Evolutionary conservation across 2,888 invertebrate genomes (phyloP), one percentile per base, ranked within the genome.

Genomic region (Pseudeuparius sepicola): DNA sequence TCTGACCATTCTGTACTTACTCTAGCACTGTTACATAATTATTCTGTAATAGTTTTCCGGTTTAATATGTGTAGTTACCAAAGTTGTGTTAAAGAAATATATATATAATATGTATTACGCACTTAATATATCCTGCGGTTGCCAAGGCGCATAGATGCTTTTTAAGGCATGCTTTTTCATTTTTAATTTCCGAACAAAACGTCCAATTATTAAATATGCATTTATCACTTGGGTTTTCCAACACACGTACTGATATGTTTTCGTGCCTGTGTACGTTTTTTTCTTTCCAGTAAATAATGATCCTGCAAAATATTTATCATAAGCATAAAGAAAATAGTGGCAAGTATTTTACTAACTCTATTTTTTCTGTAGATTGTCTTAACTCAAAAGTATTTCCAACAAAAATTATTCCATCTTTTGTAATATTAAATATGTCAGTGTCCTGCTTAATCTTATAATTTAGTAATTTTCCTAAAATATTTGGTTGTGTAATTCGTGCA

Each of bases 341-440:
- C 13, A 18, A 11, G 11, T 3, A 24, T 17, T 32, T 31, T 29
- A 43, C 50, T 49, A 44, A 67, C 66, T 46, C 48, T 28, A 70
- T 55, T 24, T 54, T 59, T 42, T 67, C 57, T 1, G 61, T 47
- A 0, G 68, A 59, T 5, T 49, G 55, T 38, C 58, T 53, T 31
- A 75, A 51, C 2, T 61, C 57, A 2, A 58, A 50, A 4, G 61
- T 54, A 51, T 73, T 63, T 9, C 60, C 56, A 0, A 76, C 70
- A 51, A 66, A 75, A 14, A 76, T 49, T 42, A 76, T 75, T 4
- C 76, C 76, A 20, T 65, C 69, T 7, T 52, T 47, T 1, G 75
- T 76, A 5, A 76, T 59, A 24, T 62, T 64, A 49, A 74, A 73
- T n/a, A n/a, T n/a, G n/a, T n/a, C n/a, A n/a, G n/a, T n/a, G n/a